Evolutionary conservation across 23 tunicate genomes (phyloP).

Genomic region (Halocynthia aurantium): DNA sequence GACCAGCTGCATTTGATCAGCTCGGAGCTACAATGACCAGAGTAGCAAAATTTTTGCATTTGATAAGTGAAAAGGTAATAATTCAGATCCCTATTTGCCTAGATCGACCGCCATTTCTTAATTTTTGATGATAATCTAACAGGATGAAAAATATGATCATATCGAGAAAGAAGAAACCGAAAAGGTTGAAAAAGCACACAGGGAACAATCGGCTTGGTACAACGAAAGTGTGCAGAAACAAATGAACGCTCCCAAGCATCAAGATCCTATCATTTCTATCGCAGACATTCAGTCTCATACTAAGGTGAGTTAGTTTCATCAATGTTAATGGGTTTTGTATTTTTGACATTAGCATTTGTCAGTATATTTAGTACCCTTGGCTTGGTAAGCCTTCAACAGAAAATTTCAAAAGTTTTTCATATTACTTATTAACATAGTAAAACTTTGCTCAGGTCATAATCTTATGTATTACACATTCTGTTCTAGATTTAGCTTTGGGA

Average conservation of each 20-base stretch:
- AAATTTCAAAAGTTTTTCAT: too few relatives aligned
- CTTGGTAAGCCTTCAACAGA: too few relatives aligned
- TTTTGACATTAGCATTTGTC: too few relatives aligned
- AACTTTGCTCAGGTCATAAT: too few relatives aligned
- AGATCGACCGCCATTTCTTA: too few relatives aligned
- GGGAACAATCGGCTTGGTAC: constrained; percentile 44
- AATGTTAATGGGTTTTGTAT: neutral
- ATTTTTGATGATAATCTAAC: neutral
- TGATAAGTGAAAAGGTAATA: constrained; percentile 56
- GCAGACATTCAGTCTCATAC: constrained; percentile 51
- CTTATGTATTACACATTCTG: too few relatives aligned
- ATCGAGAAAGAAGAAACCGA: constrained; percentile 56
- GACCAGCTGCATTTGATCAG: constrained; percentile 69
- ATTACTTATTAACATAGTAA: too few relatives aligned
- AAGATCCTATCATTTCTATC: constrained; percentile 63
- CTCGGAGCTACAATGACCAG: constrained; percentile 56
- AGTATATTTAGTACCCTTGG: too few relatives aligned
- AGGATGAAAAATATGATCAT: constrained; percentile 82
- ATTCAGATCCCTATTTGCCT: too few relatives aligned
- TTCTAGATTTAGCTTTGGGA: too few relatives aligned
- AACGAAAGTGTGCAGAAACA: constrained; percentile 73
- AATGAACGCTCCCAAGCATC: constrained; percentile 8
- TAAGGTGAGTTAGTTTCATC: constrained; percentile 32
- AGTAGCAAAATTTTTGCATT: constrained; percentile 50
- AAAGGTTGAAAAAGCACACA: constrained; percentile 40